phyloP scores from a whole-genome alignment of 2,888 invertebrate genomes.

The Incurvaria masculella region DNA sequence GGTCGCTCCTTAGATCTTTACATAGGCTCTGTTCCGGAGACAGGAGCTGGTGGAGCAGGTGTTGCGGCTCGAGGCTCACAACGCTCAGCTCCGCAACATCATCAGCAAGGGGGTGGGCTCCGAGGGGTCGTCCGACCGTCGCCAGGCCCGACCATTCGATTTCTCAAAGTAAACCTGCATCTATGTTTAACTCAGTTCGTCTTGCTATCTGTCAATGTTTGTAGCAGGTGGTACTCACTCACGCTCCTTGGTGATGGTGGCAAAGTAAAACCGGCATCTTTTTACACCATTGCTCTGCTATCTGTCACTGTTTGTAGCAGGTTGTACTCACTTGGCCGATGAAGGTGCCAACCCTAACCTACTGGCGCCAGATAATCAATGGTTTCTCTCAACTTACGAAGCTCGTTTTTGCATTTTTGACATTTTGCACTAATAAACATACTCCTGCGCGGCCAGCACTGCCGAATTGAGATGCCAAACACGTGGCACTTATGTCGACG shows the following conservation, averaged over 20 bases:
- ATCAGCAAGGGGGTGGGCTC: conserved; percentile 50
- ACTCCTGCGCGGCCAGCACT: too few species aligned
- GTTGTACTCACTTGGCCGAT: neutral
- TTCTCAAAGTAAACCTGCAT: conserved; percentile 51
- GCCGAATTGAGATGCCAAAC: too few species aligned
- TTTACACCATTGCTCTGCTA: neutral
- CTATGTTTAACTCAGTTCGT: neutral
- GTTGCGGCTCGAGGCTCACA: conserved; percentile 72
- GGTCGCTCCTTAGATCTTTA: too few species aligned
- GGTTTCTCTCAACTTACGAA: too few species aligned
- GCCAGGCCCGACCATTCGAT: conserved; percentile 55
- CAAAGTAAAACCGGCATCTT: conserved; percentile 1
- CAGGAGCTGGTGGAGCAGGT: conserved; percentile 72
- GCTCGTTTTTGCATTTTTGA: too few species aligned
- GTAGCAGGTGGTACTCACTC: neutral
- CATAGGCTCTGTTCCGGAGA: too few species aligned
- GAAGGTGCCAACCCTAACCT: neutral
- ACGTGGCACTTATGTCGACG: too few species aligned
- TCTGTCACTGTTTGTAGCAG: neutral
- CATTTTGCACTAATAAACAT: too few species aligned
- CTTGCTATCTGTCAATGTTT: conserved; percentile 4
- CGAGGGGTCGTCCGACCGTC: conserved; percentile 15
- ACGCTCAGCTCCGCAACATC: conserved; percentile 70
- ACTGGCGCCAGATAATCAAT: too few species aligned
- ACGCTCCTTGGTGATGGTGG: neutral